Conservation (phyloP, 2,113 vertebrate species). For the Oenanthe oenanthe region DNA sequence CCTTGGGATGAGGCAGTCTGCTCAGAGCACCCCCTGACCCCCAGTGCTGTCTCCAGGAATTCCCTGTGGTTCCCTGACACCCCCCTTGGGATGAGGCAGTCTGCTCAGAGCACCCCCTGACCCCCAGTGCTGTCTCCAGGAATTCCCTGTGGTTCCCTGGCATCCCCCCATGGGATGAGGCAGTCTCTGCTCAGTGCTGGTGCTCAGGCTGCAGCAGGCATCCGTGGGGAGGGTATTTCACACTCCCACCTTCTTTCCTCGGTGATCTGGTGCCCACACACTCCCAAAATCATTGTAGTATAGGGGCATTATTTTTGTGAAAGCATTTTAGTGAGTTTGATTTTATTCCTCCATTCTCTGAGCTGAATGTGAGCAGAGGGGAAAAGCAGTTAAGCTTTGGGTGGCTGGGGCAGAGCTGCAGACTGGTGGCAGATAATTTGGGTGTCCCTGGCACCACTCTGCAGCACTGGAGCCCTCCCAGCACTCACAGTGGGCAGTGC, state of each 20-base stretch:
- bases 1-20: too few species aligned
- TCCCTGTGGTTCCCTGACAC: not conserved
- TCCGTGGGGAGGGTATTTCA: not conserved
- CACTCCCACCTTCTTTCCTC: not conserved
- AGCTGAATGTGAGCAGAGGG: not conserved
- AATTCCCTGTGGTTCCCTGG: too few species aligned
- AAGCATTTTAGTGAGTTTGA: not conserved
- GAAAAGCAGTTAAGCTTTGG: not conserved
- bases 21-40: not conserved
- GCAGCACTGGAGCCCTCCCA: not conserved
- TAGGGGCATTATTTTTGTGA: not conserved
- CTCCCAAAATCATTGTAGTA: not conserved
- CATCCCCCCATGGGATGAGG: not conserved
- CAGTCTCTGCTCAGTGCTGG: accelerated
- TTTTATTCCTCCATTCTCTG: not conserved
- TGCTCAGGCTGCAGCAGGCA: not conserved
- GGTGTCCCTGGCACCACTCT: accelerated
- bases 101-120: not conserved
- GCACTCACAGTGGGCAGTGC: accelerated
- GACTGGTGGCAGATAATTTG: not conserved
- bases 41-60: not conserved
- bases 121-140: too few species aligned
- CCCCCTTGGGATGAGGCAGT: not conserved
- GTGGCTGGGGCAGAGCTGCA: not conserved
- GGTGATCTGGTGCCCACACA: not conserved